Percentiles rank a stretch among this genome's conserved stretches.
Conservation (phyloP, 2,888 invertebrate species). For the Dicranocentrus wangi region DNA sequence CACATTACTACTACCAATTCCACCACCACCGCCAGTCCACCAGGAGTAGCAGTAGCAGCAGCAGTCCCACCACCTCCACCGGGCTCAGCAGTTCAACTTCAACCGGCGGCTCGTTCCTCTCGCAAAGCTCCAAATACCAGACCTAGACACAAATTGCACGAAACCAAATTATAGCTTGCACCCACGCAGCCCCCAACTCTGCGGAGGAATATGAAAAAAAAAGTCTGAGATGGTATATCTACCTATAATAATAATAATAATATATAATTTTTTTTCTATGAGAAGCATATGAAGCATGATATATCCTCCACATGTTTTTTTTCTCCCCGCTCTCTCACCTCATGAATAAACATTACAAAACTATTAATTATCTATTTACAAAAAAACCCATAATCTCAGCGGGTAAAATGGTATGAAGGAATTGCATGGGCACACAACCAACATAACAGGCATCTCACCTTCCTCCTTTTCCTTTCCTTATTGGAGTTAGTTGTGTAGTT, state of each 20-base stretch:
- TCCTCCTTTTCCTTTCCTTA: not conserved
- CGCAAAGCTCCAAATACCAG: conserved; percentile 47
- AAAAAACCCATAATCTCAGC: conserved; percentile 57
- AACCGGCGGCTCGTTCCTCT: conserved; percentile 37
- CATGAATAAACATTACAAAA: conserved; percentile 61
- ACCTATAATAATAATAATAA: conserved; percentile 27
- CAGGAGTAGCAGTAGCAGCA: conserved; percentile 16
- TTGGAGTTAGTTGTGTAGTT: not conserved
- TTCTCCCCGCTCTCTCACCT: conserved; percentile 6
- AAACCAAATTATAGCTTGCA: conserved; percentile 70
- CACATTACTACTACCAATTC: conserved; percentile 52
- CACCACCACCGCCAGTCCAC: conserved; percentile 33
- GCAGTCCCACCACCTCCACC: conserved; percentile 8
- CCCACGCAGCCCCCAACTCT: conserved; percentile 37
- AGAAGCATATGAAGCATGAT: not conserved
- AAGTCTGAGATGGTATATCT: no score
- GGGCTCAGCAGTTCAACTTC: conserved; percentile 32
- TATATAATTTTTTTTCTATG: conserved; percentile 24
- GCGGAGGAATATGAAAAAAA: not conserved
- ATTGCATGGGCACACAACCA: not conserved
- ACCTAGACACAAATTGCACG: conserved; percentile 69
- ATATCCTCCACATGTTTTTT: conserved; percentile 26
- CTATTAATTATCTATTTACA: conserved; percentile 59
- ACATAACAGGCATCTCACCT: not conserved
- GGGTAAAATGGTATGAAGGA: conserved; percentile 3